Evolutionary conservation across 2,113 vertebrate genomes (phyloP), one percentile per base, ranked within the genome.

Genomic region (Coryphaenoides rupestris): DNA sequence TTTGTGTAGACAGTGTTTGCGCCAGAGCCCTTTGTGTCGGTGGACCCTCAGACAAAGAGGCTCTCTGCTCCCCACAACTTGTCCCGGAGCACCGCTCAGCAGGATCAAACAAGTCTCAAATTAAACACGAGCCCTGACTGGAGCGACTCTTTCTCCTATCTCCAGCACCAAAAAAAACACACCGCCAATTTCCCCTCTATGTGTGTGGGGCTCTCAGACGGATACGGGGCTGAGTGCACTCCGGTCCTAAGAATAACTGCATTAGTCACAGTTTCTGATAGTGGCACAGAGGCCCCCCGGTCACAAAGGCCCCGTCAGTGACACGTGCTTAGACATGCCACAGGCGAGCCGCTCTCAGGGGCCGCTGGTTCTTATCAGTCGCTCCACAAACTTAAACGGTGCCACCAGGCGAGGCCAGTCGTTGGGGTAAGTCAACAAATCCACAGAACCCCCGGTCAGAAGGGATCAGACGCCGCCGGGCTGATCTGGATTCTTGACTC

Each of bases 201-300:
- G n/a, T 73, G 72, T 75, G 72, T 63, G 65, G 66, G 68, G 53
- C 56, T 58, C 78, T 85, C 62, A 76, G 81, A 72, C 75, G 63
- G 63, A 76, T 88, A 90, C 86, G 86, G n/a, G 78, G 81, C 80
- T 70, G 55, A 87, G 72, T 72, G 76, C 78, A 73, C 81, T 79
- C 71, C 55, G 69, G 26, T 75, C 87, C 87, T 61, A 80, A 79
- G 77, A 86, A 90, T 89, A 90, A 81, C 75, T 24, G 47, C 83
- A 84, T 88, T 87, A 76, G 82, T 83, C 84, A 84, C 65, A 71
- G 67, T 65, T 65, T 58, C 12, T 84, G 89, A 90, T 89, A 90
- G 73, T 33, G n/a, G 66, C 66, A 74, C 79, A 83, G 73, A 63
- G 53, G 71, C 75, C 73, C 76, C 73, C 53, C 45, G 65, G 82